Evolutionary conservation across 2,797 vertebrate species (phyloP).

Genomic region (Arremon aurantiirostris): DNA sequence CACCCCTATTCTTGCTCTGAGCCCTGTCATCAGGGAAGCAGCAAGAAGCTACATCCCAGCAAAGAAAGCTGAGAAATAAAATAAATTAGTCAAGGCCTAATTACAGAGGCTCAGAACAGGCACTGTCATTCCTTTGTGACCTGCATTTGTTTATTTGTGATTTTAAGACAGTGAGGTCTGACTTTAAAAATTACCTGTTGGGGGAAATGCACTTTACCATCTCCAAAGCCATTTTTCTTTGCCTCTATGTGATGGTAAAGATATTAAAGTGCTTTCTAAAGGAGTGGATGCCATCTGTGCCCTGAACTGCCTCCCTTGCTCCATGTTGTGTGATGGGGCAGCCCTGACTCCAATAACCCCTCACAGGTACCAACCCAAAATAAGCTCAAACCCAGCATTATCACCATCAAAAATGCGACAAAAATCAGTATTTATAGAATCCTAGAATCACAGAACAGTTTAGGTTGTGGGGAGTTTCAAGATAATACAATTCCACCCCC

Average conservation of each 20-base stretch:
- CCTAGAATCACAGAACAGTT: not conserved
- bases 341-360: not conserved
- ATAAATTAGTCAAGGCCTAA: not conserved
- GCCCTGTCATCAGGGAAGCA: not conserved
- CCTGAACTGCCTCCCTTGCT: not conserved
- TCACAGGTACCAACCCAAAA: not conserved
- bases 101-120: not conserved
- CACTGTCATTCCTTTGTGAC: not conserved
- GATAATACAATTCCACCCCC: not conserved
- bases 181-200: not conserved
- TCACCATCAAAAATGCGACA: not conserved
- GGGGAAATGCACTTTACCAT: not conserved
- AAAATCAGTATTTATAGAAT: not conserved
- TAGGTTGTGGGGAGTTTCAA: not conserved
- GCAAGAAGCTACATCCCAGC: not conserved
- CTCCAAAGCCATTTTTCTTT: not conserved
- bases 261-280: not conserved
- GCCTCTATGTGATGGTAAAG: rapidly evolving
- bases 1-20: not conserved
- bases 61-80: not conserved
- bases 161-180: not conserved
- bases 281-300: not conserved
- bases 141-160: not conserved
- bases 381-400: not conserved
- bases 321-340: rapidly evolving